phyloP scores from a whole-genome alignment of 2,888 invertebrate species.

The Cosmorhoe ocellata region DNA sequence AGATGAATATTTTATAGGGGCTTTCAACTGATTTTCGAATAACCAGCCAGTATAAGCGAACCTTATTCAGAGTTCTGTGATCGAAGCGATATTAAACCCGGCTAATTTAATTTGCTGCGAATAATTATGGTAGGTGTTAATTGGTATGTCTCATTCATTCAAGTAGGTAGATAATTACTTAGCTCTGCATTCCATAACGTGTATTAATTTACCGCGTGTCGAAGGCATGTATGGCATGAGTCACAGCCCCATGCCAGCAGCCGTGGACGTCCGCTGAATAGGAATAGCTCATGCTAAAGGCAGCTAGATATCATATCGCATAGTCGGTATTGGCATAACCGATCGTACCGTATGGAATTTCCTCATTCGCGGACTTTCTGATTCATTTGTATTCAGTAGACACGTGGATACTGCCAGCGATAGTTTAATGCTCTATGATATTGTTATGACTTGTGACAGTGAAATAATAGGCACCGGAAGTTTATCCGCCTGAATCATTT shows the following conservation, averaged over 20 bases:
- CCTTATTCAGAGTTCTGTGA: too few relatives aligned
- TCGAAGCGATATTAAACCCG: too few relatives aligned
- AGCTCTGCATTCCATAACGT: constrained; percentile 32
- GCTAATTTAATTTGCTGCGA: too few relatives aligned
- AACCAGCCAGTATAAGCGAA: too few relatives aligned
- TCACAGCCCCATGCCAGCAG: constrained; percentile 30
- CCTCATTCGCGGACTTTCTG: constrained; percentile 70
- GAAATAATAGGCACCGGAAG: constrained; percentile 54
- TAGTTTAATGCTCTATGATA: constrained; percentile 51
- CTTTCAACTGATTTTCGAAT: too few relatives aligned
- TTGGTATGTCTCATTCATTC: constrained; percentile 15
- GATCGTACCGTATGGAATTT: constrained; percentile 66
- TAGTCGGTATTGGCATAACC: constrained; percentile 36
- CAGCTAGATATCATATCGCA: constrained; percentile 40
- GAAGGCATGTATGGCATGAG: constrained; percentile 29
- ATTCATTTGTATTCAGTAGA: constrained; percentile 72
- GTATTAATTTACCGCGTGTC: constrained; percentile 37
- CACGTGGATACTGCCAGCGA: constrained; percentile 39
- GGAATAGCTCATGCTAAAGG: constrained; percentile 37
- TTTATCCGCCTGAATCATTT: constrained; percentile 45
- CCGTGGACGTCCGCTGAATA: constrained; percentile 41
- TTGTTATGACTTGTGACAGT: constrained; percentile 47
- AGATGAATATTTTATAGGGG: constrained; percentile 3
- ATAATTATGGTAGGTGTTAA: constrained; percentile 12
- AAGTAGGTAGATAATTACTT: constrained; percentile 30